Percentiles rank a stretch among this genome's conserved stretches.
Conservation (phyloP, 2,888 invertebrate species). For the Fragum sueziense region DNA sequence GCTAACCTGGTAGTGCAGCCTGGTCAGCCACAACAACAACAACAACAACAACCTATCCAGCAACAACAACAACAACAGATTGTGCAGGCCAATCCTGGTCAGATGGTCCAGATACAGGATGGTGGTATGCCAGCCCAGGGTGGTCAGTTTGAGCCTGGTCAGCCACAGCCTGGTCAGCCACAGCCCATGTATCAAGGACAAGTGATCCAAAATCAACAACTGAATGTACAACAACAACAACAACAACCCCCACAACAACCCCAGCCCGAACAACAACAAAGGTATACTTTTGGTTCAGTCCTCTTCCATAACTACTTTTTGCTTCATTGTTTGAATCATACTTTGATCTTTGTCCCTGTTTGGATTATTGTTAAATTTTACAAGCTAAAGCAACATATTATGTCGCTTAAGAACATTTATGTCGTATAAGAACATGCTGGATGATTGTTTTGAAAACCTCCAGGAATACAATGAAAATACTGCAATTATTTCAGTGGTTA, state of each 20-base stretch:
- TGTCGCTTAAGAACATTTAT: too few species aligned
- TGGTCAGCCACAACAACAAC: conserved; percentile 58
- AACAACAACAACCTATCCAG: neutral
- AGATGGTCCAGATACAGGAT: conserved; percentile 27
- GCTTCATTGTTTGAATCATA: too few species aligned
- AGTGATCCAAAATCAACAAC: conserved; percentile 9
- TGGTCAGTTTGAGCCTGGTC: conserved; percentile 11
- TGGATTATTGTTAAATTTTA: too few species aligned
- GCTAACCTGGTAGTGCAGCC: conserved; percentile 76
- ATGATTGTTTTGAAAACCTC: too few species aligned
- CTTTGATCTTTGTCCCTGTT: too few species aligned
- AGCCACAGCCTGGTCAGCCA: neutral
- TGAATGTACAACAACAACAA: conserved; percentile 9
- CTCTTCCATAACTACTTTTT: too few species aligned
- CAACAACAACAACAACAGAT: conserved; percentile 9
- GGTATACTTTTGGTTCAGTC: too few species aligned
- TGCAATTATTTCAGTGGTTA: too few species aligned
- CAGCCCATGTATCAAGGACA: conserved; percentile 3
- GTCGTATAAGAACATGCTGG: too few species aligned
- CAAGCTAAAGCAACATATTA: too few species aligned
- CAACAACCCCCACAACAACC: conserved; percentile 19
- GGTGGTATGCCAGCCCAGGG: neutral
- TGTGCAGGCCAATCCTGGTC: conserved; percentile 4
- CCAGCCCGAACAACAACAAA: too few species aligned
- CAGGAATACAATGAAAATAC: too few species aligned